Percentiles rank a stretch among this genome's conserved stretches.
phyloP scores from a whole-genome alignment of 2,797 vertebrate genomes.

The Fistularia tabacaria region DNA sequence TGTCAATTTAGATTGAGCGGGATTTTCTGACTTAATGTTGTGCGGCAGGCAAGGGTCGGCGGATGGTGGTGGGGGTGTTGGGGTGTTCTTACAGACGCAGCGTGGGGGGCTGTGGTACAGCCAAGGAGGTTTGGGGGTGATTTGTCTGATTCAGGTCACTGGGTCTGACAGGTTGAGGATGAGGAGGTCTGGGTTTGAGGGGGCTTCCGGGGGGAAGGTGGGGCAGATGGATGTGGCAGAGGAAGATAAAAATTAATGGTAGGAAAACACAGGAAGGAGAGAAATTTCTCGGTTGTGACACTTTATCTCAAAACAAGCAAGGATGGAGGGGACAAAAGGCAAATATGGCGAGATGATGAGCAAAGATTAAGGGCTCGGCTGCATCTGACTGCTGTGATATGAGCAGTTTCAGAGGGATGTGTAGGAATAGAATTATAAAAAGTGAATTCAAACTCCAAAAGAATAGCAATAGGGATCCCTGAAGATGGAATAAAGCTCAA shows the following conservation, averaged over 20 bases:
- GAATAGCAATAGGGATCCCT: no score
- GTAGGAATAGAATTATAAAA: no score
- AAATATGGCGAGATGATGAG: slow-evolving; percentile 24
- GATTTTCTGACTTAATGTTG: no score
- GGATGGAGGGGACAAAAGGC: neutral
- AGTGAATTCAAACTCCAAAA: no score
- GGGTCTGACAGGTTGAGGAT: slow-evolving; percentile 32
- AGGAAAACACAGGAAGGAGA: slow-evolving; percentile 6
- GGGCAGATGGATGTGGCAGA: neutral
- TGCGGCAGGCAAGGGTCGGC: no score
- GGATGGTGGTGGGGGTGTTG: neutral
- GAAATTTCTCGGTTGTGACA: slow-evolving; percentile 12
- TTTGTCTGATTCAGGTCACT: slow-evolving; percentile 51
- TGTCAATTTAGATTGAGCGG: no score
- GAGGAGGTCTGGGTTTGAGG: slow-evolving; percentile 17
- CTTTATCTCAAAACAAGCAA: slow-evolving; percentile 19
- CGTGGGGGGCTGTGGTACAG: slow-evolving; percentile 17
- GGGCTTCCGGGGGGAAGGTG: slow-evolving; percentile 2
- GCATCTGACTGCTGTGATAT: neutral
- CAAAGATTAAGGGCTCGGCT: slow-evolving; percentile 25
- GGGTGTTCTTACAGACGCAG: slow-evolving; percentile 18
- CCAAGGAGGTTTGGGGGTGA: slow-evolving; percentile 22
- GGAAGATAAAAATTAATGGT: slow-evolving; percentile 13
- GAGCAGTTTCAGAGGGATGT: neutral
- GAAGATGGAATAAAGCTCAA: no score